Evolutionary conservation across 2,113 vertebrate genomes (phyloP), one percentile per base, ranked within the genome.

Genomic region (Crotalus horridus): DNA sequence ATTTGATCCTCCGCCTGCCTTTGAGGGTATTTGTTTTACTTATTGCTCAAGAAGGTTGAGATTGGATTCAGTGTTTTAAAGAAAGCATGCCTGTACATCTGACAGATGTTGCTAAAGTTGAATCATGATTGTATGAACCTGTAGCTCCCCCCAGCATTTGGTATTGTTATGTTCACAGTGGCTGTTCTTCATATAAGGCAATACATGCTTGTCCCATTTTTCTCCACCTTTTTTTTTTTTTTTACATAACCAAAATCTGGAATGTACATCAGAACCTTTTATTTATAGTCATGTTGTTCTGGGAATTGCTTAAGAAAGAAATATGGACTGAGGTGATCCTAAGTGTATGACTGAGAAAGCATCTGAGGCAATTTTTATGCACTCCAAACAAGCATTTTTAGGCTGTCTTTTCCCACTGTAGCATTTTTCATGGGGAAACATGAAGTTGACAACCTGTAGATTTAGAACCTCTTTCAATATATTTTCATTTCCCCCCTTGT

Each of bases 1-100:
- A 20, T 93, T 85, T 64, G 95, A 96, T 95, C 81, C 3, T 95
- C 53, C 55, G 96, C 21, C 89, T 95, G 94, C 93, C 95, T 94
- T 96, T 95, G 95, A 94, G 9, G 48, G 23, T n/a, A 61, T 33
- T 51, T 59, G 29, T 85, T 89, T 89, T 85, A 39, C 64, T 53
- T 59, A 53, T 21, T 89, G 74, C 29, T 23, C 43, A 81, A 89
- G 33, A 33, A 59, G 90, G 10, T 20, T 46, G 29, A 88, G 1
- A 33, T 64, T 53, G 10, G 58, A 24, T 92, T 92, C 21, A 69
- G 9, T 53, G 43, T 64, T 87, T 85, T 59, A 85, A 51, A 33
- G 23, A 55, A 54, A 55, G 33, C 86, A 10, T 2, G 48, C 6
- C 26, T 53, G 17, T 64, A 87, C 21, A 53, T 33, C 17, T 87